Conservation (phyloP, 2,113 vertebrate genomes). For the Orthonyx spaldingii region DNA sequence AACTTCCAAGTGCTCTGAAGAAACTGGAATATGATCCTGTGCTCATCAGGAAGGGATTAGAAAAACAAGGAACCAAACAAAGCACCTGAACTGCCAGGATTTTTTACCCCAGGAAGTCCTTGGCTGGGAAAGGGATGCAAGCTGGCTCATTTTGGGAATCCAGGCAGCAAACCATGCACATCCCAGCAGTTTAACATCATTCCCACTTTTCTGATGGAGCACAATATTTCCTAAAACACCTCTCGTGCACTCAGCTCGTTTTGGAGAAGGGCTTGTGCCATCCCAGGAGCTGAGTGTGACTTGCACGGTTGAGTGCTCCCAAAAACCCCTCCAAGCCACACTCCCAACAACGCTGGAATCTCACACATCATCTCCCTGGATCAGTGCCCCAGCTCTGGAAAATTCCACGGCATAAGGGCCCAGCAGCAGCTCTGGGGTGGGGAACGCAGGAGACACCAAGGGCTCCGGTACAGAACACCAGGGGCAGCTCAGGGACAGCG, state of each 20-base stretch:
- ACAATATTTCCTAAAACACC: background rate
- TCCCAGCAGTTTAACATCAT: background rate
- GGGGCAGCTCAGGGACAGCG: rapidly evolving
- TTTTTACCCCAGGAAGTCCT: background rate
- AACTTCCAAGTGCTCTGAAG: background rate
- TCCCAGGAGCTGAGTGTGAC: background rate
- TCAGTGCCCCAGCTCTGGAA: background rate
- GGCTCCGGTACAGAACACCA: background rate
- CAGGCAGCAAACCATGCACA: background rate
- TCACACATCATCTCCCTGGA: background rate
- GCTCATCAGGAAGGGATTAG: background rate
- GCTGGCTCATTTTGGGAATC: background rate
- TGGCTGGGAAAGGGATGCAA: background rate
- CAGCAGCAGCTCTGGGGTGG: rapidly evolving
- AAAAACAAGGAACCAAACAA: background rate
- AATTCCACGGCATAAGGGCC: background rate
- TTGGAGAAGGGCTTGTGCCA: background rate
- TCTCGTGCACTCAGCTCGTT: background rate
- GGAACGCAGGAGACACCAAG: background rate
- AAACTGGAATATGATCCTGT: background rate
- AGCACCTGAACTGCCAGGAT: background rate
- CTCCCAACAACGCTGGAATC: background rate
- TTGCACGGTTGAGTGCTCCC: rapidly evolving
- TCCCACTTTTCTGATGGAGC: background rate
- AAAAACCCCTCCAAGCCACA: rapidly evolving